Evolutionary conservation across 2,888 invertebrate genomes (phyloP), one percentile per base, ranked within the genome.

Genomic region (Xestia ashworthii): DNA sequence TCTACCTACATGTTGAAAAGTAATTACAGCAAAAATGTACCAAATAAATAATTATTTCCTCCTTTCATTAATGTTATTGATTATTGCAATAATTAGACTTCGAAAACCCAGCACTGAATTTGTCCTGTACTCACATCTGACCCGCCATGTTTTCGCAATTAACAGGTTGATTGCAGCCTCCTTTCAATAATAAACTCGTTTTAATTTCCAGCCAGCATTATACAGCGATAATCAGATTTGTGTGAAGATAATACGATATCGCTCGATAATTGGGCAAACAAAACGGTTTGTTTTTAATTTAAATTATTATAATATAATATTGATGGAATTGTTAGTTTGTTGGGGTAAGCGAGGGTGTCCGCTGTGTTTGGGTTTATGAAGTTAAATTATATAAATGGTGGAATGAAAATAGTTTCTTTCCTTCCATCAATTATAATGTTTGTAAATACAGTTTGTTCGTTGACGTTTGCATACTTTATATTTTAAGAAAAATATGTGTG

Each of bases 221-320:
- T 89, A 86, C 86, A 85, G 83, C 85, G 90, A 89, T 90, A 90
- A 90, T 90, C 88, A 85, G 90, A 92, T 90, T 88, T 89, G 88
- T 89, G 85, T 87, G 87, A 90, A 90, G 89, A 91, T 92, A 92
- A 91, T 89, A 80, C 79, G 78, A 86, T 88, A 87, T 88, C 82
- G 78, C 75, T 71, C 75, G 81, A 85, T 90, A 89, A 91, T 91
- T 90, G 89, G 76, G 80, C 87, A 87, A 88, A 88, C 88, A 88
- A 89, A 74, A 87, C 12, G 50, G 85, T 90, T 90, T 90, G 87
- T 85, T 88, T 89, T 91, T 91, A 89, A 91, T 91, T 90, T 88
- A 86, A 78, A 79, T 74, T 73, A 78, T 66, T 62, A 53, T 46
- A 65, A 53, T 46, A 65, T 76, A 78, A 80, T 70, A 64, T 79